phyloP scores from a whole-genome alignment of 2,113 vertebrate species.

The Gracilinanus agilis region DNA sequence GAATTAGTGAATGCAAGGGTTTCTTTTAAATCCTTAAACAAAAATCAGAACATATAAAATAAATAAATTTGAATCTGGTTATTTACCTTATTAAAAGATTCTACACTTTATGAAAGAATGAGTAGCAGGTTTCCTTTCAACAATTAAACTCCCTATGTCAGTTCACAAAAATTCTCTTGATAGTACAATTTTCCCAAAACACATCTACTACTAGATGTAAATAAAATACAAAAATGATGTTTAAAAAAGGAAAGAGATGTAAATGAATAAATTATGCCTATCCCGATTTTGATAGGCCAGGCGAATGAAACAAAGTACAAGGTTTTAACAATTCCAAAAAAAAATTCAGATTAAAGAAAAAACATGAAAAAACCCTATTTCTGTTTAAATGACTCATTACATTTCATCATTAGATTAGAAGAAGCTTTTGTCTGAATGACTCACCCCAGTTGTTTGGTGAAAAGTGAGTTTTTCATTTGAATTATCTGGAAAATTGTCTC shows the following conservation, averaged over 20 bases:
- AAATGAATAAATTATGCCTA: not conserved
- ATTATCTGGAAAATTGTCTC: conserved; percentile 46
- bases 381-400: conserved; percentile 9
- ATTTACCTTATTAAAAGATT: not conserved
- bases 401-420: conserved; percentile 32
- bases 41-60: conserved; percentile 7
- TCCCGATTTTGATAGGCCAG: not conserved
- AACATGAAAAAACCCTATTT: not conserved
- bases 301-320: conserved; percentile 12
- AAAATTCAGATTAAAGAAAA: not conserved
- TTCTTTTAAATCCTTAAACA: not conserved
- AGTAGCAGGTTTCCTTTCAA: conserved; percentile 20
- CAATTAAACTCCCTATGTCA: not conserved
- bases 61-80: not conserved
- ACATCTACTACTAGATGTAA: not conserved
- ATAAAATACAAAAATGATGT: not conserved
- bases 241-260: not conserved
- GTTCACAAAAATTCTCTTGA: not conserved
- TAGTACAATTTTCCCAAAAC: not conserved
- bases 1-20: not conserved
- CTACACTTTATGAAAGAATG: not conserved
- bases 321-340: conserved; percentile 2
- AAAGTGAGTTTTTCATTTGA: conserved; percentile 46
- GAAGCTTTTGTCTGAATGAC: conserved; percentile 23
- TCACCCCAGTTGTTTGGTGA: conserved; percentile 25